Percentiles rank a stretch among this genome's conserved stretches.
phyloP scores from a whole-genome alignment of 2,888 invertebrate species.

The Yponomeuta malinellus region DNA sequence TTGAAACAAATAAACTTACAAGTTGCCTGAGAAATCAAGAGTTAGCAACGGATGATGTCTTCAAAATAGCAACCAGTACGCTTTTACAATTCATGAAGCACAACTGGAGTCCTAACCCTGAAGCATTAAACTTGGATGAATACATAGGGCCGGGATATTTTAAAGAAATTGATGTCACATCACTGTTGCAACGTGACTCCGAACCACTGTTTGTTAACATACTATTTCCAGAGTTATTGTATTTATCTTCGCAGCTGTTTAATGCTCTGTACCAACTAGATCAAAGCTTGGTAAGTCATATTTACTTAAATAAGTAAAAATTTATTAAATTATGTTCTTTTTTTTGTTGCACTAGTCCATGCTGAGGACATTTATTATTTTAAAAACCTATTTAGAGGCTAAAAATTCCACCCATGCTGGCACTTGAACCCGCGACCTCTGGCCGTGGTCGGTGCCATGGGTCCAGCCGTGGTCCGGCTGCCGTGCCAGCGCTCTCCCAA shows the following conservation, averaged over 20 bases:
- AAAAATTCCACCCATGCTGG: too few species aligned
- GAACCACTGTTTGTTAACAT: conserved; percentile 82
- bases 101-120: conserved; percentile 87
- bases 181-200: conserved; percentile 73
- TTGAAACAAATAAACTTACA: conserved; percentile 38
- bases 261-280: conserved; percentile 43
- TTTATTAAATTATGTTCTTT: too few species aligned
- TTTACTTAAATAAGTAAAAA: neutral
- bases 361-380: too few species aligned
- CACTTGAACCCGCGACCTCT: too few species aligned
- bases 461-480: too few species aligned
- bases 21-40: conserved; percentile 31
- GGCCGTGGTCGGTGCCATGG: too few species aligned
- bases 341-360: too few species aligned
- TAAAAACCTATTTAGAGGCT: too few species aligned
- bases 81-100: conserved; percentile 84
- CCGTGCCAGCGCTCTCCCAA: too few species aligned
- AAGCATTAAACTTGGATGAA: conserved; percentile 50
- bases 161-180: conserved; percentile 49
- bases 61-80: conserved; percentile 78
- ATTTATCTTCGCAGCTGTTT: conserved; percentile 58
- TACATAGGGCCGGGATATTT: conserved; percentile 62
- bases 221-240: conserved; percentile 69
- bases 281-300: conserved; percentile 49
- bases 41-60: conserved; percentile 47